These are phyloP conservation scores for Coptodon bakossiorum DNA, from an alignment of 2,113 vertebrate species.

Conservation along the genomic window DNA sequence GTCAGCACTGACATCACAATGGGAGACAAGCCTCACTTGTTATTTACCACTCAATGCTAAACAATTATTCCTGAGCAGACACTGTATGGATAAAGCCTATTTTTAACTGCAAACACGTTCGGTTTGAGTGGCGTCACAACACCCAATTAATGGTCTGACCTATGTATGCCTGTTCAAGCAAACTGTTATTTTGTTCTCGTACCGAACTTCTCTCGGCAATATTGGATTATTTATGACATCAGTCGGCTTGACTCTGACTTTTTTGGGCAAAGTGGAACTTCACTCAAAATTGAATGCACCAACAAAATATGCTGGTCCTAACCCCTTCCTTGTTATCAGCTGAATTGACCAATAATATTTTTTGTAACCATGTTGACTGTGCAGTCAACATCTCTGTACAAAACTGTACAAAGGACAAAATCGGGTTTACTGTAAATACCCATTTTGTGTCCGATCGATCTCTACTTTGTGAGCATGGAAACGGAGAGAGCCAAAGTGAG, in stretches of 20 bases:
- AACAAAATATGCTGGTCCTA: neutral
- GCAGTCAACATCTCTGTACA: neutral
- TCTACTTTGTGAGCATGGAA: neutral
- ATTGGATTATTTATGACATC: neutral
- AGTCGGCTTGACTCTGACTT: neutral
- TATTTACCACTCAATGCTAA: neutral
- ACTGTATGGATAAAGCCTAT: neutral
- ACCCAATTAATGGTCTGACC: neutral
- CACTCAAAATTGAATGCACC: neutral
- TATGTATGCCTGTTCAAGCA: neutral
- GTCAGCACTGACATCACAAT: neutral
- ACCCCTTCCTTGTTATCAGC: neutral
- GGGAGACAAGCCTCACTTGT: neutral
- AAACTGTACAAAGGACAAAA: neutral
- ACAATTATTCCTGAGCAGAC: neutral
- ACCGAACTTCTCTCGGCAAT: neutral
- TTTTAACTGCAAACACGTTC: neutral
- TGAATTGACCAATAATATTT: neutral
- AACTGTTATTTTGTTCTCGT: neutral
- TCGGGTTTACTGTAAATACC: neutral
- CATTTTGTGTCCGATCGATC: neutral
- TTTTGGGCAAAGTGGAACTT: neutral
- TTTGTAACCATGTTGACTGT: neutral
- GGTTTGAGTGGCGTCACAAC: neutral
- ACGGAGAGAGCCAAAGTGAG: neutral